Conservation (phyloP, 2,113 vertebrate genomes). For the Malurus elegans region DNA sequence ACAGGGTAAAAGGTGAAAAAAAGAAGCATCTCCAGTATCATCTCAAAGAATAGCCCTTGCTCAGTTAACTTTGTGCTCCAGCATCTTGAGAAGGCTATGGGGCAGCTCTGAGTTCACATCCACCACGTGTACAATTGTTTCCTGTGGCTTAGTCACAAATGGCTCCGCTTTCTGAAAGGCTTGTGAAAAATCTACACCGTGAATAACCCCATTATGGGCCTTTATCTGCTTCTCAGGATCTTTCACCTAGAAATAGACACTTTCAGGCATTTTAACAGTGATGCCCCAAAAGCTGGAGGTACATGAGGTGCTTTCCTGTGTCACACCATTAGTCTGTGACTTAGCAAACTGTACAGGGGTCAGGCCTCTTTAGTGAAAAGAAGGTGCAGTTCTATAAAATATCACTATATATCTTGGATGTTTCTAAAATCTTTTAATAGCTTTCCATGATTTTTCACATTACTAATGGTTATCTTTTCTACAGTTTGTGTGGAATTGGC, state of each 20-base stretch:
- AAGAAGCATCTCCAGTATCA: rapidly evolving
- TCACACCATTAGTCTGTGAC: background rate
- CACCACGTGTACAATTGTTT: background rate
- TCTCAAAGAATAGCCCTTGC: background rate
- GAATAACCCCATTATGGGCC: background rate
- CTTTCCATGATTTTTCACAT: background rate
- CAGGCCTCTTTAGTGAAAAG: background rate
- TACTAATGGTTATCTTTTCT: background rate
- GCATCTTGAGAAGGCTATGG: background rate
- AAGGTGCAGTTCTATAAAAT: background rate
- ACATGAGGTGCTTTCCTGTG: background rate
- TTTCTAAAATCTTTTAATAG: background rate
- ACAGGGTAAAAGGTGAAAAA: background rate
- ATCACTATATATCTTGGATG: background rate
- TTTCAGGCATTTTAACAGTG: background rate
- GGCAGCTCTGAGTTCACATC: background rate
- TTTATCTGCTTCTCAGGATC: background rate
- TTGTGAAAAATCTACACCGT: background rate
- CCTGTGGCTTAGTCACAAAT: background rate
- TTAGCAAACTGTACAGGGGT: background rate
- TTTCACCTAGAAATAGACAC: background rate
- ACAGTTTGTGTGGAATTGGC: background rate
- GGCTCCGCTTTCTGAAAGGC: background rate
- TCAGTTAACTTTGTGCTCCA: background rate
- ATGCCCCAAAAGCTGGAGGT: background rate